Evolutionary conservation across 2,888 invertebrate species (phyloP), one percentile per base, ranked within the genome.

Genomic region (Disparrhopalites patrizii): DNA sequence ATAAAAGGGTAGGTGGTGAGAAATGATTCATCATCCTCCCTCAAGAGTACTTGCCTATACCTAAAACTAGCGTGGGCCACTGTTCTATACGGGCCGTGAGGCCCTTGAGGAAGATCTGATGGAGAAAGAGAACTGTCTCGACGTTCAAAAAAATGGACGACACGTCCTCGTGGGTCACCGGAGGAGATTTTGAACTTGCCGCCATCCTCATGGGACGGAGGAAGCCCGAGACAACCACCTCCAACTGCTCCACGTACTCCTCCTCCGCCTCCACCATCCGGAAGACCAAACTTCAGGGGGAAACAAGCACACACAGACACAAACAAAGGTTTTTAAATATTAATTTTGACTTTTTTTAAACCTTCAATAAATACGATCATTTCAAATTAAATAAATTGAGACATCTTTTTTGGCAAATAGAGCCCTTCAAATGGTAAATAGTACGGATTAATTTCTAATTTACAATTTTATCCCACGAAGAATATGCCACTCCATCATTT

Each of bases 261-360:
- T 93, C 93, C 79, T 94, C 94, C 3, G 91, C 87, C 79, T 94
- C 93, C 0, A 94, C 93, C 92, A 93, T 92, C 76, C 89, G 87
- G 79, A 91, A 91, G 20, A 91, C 91, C 68, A 91, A 81, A 77
- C 91, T 90, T 80, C 71, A 79, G n/a, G n/a, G n/a, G n/a, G n/a
- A n/a, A n/a, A n/a, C n/a, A n/a, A 73, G 43, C n/a, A n/a, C n/a
- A 60, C 50, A 18, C 58, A 60, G 65, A 55, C 13, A 23, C 33
- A 13, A 7, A 62, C n/a, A 62, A 28, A 50, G 25, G 20, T 62
- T 30, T 10, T 23, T n/a, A n/a, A n/a, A n/a, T n/a, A n/a, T n/a
- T n/a, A 31, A 20, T 30, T 31, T 18, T 18, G 33, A 56, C n/a
- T 8, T 28, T n/a, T 47, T 28, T 25, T 28, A 13, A 51, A 7